Conservation (phyloP, 2,888 invertebrate genomes). For the Villa cingulata region DNA sequence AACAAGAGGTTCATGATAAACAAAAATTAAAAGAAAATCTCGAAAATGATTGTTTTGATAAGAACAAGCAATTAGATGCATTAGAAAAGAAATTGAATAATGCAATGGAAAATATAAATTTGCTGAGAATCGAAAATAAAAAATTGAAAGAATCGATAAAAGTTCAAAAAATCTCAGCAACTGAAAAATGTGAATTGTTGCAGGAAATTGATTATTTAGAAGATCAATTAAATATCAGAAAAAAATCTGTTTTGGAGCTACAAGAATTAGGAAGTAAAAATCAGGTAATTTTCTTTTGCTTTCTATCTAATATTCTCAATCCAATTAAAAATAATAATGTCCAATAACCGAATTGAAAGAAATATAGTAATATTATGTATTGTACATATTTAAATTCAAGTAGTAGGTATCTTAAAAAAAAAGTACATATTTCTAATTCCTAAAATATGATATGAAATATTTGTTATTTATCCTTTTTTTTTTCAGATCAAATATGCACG, state of each 20-base stretch:
- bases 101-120: slow-evolving; percentile 3
- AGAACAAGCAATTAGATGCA: neutral
- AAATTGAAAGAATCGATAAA: slow-evolving; percentile 14
- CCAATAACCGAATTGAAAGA: too few species aligned
- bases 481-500: neutral
- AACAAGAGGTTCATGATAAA: slow-evolving; percentile 17
- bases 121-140: slow-evolving; percentile 1
- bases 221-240: slow-evolving; percentile 6
- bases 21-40: neutral
- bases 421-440: too few species aligned
- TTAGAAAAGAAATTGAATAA: slow-evolving; percentile 1
- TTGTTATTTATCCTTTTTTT: neutral
- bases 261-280: slow-evolving; percentile 9
- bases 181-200: slow-evolving; percentile 21
- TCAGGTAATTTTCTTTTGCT: slow-evolving; percentile 5
- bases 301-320: too few species aligned
- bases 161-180: slow-evolving; percentile 15
- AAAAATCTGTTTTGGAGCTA: slow-evolving; percentile 5
- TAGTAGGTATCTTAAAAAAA: too few species aligned
- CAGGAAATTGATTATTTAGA: slow-evolving; percentile 17
- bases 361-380: too few species aligned
- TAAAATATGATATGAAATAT: too few species aligned
- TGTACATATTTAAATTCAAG: too few species aligned
- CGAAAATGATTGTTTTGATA: neutral
- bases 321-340: too few species aligned